Conservation (phyloP, 2,797 vertebrate species). For the Eutrigla gurnardus region DNA sequence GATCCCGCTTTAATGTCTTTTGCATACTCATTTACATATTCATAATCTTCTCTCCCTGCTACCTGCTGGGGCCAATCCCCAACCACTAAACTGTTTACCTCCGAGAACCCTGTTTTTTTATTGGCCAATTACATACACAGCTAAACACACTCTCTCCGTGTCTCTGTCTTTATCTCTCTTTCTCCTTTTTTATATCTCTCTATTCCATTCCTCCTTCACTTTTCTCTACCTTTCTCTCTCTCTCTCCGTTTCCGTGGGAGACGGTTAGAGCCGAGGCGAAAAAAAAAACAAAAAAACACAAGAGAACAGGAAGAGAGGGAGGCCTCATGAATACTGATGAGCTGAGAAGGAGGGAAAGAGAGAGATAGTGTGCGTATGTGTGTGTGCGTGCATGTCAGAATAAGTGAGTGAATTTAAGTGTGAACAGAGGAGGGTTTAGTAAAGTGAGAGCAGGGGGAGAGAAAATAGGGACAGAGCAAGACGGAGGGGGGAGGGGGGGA, state of each 20-base stretch:
- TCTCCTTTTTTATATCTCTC: slow-evolving; percentile 47
- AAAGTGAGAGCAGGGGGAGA: slow-evolving; percentile 72
- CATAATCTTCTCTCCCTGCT: slow-evolving; percentile 70
- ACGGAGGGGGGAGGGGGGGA: slow-evolving; percentile 48
- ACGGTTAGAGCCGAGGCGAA: slow-evolving; percentile 74
- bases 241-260: slow-evolving; percentile 77
- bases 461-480: slow-evolving; percentile 63
- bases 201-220: slow-evolving; percentile 53
- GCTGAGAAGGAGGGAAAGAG: slow-evolving; percentile 69
- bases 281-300: slow-evolving; percentile 54
- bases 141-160: slow-evolving; percentile 66
- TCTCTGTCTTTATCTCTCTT: slow-evolving; percentile 57
- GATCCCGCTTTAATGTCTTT: slow-evolving; percentile 78
- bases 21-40: slow-evolving; percentile 80
- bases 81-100: slow-evolving; percentile 81
- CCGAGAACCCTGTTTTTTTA: slow-evolving; percentile 78
- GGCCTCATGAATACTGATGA: slow-evolving; percentile 84
- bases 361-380: slow-evolving; percentile 50
- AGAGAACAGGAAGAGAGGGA: slow-evolving; percentile 83
- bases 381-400: slow-evolving; percentile 72
- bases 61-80: slow-evolving; percentile 78
- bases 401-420: slow-evolving; percentile 82
- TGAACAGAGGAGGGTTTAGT: slow-evolving; percentile 82
- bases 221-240: slow-evolving; percentile 43
- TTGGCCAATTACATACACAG: slow-evolving; percentile 82